A percentile compares a stretch with the other conserved stretches of the same genome.
Conservation (phyloP, 2,113 vertebrate species). For the Rallus limicola region DNA sequence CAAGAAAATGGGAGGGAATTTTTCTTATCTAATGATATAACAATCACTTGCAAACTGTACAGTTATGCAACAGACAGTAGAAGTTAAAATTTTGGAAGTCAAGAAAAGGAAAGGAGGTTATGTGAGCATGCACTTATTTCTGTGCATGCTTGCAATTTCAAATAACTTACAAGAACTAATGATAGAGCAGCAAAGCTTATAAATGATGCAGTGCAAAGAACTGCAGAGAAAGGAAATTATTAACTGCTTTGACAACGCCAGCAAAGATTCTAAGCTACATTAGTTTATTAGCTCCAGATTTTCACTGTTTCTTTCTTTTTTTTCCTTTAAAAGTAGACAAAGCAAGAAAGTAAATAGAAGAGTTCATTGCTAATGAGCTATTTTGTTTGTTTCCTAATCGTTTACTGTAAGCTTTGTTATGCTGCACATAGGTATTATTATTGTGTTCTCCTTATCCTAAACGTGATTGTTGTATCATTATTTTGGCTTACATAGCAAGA, state of each 20-base stretch:
- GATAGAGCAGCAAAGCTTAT: neutral
- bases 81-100: neutral
- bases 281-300: constrained; percentile 44
- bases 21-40: neutral
- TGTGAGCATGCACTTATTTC: neutral
- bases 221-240: constrained; percentile 38
- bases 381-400: neutral
- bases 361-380: neutral
- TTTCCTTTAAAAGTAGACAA: neutral
- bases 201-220: neutral
- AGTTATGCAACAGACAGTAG: neutral
- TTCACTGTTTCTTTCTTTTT: neutral
- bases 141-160: neutral
- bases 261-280: constrained; percentile 24
- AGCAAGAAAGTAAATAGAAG: neutral
- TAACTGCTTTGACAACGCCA: constrained; percentile 20
- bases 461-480: neutral
- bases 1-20: neutral
- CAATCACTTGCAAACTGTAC: neutral
- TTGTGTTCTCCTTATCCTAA: neutral
- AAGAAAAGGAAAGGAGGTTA: neutral
- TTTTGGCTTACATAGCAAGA: constrained; percentile 20
- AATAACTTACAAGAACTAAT: neutral
- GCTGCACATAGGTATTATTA: neutral
- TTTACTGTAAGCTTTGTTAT: neutral